Percentiles rank a stretch among this genome's conserved stretches.
Evolutionary conservation across 1,140 invertebrate species (phyloP).

Genomic region (Brachionus sp.): DNA sequence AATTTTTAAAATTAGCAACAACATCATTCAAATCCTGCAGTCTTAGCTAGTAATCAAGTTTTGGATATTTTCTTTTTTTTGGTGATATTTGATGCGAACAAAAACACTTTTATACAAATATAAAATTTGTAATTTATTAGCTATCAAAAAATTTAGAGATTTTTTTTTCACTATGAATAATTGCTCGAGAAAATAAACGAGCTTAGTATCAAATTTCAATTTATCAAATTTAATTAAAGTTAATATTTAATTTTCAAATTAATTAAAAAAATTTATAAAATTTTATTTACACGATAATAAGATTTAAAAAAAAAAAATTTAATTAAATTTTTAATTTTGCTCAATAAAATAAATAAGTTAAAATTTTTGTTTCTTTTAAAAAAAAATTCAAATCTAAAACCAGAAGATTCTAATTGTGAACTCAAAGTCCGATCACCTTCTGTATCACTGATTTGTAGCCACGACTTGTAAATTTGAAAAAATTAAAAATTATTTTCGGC

Average conservation of each 20-base stretch:
- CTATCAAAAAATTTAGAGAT: neutral
- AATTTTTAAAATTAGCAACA: neutral
- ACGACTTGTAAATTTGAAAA: neutral
- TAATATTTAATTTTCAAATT: neutral
- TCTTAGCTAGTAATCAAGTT: neutral
- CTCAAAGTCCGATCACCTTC: neutral
- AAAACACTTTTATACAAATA: neutral
- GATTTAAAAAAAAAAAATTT: too few species aligned
- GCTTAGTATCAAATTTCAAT: neutral
- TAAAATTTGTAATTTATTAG: neutral
- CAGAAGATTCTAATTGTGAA: neutral
- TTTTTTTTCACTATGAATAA: neutral
- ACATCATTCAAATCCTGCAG: neutral
- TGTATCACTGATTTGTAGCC: slow-evolving; percentile 16
- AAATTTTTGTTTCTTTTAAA: neutral
- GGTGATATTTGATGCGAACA: neutral
- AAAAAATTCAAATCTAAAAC: too few species aligned
- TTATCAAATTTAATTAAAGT: neutral
- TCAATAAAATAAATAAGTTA: neutral
- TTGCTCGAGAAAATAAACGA: neutral
- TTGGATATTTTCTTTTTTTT: neutral
- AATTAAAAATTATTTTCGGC: neutral
- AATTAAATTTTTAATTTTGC: neutral
- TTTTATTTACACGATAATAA: neutral
- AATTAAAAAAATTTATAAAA: neutral